phyloP scores from a whole-genome alignment of 2,888 invertebrate genomes.

The Chironomus tentans region DNA sequence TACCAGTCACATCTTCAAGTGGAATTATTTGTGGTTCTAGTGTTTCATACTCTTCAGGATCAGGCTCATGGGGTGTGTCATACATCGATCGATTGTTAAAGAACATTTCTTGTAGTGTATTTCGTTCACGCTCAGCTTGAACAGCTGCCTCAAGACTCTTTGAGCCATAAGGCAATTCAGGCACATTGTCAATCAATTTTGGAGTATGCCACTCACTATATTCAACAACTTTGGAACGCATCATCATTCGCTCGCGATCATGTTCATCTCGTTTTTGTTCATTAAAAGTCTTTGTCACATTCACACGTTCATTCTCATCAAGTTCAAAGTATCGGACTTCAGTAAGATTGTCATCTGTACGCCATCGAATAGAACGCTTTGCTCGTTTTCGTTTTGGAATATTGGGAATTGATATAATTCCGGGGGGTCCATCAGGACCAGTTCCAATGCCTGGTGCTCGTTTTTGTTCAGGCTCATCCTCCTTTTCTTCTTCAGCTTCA shows the following conservation, averaged over 20 bases:
- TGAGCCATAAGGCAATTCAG: conserved; percentile 58
- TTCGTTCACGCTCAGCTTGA: conserved; percentile 78
- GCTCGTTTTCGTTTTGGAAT: conserved; percentile 52
- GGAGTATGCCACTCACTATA: conserved; percentile 64
- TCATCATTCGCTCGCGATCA: conserved; percentile 62
- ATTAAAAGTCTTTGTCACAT: conserved; percentile 83
- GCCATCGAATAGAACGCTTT: conserved; percentile 75
- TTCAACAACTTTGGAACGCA: conserved; percentile 71
- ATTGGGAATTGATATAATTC: conserved; percentile 51
- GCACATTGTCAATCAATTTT: conserved; percentile 57
- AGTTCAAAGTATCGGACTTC: conserved; percentile 84
- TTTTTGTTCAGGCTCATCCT: conserved; percentile 41
- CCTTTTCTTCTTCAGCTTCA: conserved; percentile 34
- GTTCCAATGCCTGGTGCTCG: conserved; percentile 40
- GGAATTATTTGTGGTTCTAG: conserved; percentile 78
- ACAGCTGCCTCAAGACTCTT: conserved; percentile 80
- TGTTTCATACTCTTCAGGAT: conserved; percentile 66
- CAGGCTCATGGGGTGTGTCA: conserved; percentile 79
- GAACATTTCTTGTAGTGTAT: conserved; percentile 71
- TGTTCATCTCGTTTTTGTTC: conserved; percentile 89
- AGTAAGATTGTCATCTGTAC: conserved; percentile 67
- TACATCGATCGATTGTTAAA: conserved; percentile 76
- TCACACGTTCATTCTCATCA: conserved; percentile 92
- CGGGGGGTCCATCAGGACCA: conserved; percentile 55
- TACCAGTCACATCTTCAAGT: conserved; percentile 76